Percentiles rank a stretch among this genome's conserved stretches.
Conservation (phyloP, 2,888 invertebrate genomes). For the Acholoe squamosa region DNA sequence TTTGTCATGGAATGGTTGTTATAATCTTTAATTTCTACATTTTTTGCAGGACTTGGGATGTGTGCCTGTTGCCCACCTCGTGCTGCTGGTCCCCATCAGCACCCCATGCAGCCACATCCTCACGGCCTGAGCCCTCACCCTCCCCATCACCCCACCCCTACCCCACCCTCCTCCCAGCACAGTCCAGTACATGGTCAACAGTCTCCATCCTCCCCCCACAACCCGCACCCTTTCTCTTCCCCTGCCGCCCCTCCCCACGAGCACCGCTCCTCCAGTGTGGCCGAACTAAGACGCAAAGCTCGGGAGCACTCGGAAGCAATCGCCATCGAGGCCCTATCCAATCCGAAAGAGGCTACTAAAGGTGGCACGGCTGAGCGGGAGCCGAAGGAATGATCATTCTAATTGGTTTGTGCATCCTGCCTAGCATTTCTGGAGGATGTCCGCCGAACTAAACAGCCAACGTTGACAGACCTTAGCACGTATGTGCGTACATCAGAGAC, state of each 20-base stretch:
- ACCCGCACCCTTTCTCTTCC: slow-evolving; percentile 33
- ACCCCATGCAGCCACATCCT: slow-evolving; percentile 66
- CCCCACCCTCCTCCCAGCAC: slow-evolving; percentile 57
- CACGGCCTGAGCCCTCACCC: slow-evolving; percentile 55
- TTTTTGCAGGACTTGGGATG: slow-evolving; percentile 67
- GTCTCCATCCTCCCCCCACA: slow-evolving; percentile 49
- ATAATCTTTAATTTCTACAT: background rate
- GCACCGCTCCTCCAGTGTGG: slow-evolving; percentile 93
- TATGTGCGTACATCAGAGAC: background rate
- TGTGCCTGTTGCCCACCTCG: slow-evolving; percentile 76
- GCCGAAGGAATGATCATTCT: slow-evolving; percentile 28
- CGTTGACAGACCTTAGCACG: too few relatives aligned
- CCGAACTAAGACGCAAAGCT: slow-evolving; percentile 94
- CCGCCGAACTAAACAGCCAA: too few relatives aligned
- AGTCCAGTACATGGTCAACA: slow-evolving; percentile 42
- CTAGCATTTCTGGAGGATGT: background rate
- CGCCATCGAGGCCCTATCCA: slow-evolving; percentile 63
- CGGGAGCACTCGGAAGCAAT: slow-evolving; percentile 95
- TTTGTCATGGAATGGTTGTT: too few relatives aligned
- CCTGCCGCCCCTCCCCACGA: slow-evolving; percentile 71
- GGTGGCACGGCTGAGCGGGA: background rate
- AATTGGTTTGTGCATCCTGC: background rate
- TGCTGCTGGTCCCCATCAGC: slow-evolving; percentile 50
- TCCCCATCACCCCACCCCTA: slow-evolving; percentile 50
- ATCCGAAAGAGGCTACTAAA: slow-evolving; percentile 21